Conservation (phyloP, 2,888 invertebrate species). For the Proisotoma minuta region DNA sequence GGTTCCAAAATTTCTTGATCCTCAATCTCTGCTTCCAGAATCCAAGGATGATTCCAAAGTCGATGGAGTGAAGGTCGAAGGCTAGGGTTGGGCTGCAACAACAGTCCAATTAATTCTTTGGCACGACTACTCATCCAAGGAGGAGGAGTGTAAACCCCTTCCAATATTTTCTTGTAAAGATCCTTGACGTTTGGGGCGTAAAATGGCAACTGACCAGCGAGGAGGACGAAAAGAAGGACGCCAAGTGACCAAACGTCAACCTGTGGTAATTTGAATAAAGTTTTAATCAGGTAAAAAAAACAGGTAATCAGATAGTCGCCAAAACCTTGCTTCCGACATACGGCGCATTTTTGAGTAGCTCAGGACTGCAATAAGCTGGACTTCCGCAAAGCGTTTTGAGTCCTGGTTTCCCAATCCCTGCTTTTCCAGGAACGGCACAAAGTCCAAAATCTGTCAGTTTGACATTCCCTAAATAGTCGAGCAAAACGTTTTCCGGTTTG, state of each 20-base stretch:
- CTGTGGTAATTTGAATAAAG: no score
- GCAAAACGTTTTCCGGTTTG: slow-evolving; percentile 70
- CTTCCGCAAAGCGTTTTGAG: slow-evolving; percentile 50
- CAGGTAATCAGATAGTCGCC: no score
- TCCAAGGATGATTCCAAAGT: slow-evolving; percentile 63
- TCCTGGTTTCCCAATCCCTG: neutral
- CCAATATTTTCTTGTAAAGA: slow-evolving; percentile 64
- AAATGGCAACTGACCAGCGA: slow-evolving; percentile 72
- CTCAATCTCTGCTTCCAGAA: slow-evolving; percentile 51
- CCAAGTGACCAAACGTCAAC: slow-evolving; percentile 82
- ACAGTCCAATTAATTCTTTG: slow-evolving; percentile 54
- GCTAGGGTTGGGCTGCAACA: slow-evolving; percentile 65
- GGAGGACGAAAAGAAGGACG: slow-evolving; percentile 69
- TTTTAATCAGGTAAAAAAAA: no score
- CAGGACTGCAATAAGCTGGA: slow-evolving; percentile 71
- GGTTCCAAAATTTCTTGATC: no score
- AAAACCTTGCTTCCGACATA: slow-evolving; percentile 55
- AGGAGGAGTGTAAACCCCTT: neutral
- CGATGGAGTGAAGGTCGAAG: slow-evolving; percentile 62
- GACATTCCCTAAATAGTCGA: slow-evolving; percentile 66
- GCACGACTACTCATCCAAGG: neutral
- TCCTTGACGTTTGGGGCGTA: slow-evolving; percentile 67
- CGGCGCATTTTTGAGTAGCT: slow-evolving; percentile 48
- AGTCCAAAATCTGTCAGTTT: slow-evolving; percentile 78
- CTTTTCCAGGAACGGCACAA: slow-evolving; percentile 9